Percentiles rank a stretch among this genome's conserved stretches.
phyloP scores from a whole-genome alignment of 2,113 vertebrate species.

The Nothocercus nigrocapillus region DNA sequence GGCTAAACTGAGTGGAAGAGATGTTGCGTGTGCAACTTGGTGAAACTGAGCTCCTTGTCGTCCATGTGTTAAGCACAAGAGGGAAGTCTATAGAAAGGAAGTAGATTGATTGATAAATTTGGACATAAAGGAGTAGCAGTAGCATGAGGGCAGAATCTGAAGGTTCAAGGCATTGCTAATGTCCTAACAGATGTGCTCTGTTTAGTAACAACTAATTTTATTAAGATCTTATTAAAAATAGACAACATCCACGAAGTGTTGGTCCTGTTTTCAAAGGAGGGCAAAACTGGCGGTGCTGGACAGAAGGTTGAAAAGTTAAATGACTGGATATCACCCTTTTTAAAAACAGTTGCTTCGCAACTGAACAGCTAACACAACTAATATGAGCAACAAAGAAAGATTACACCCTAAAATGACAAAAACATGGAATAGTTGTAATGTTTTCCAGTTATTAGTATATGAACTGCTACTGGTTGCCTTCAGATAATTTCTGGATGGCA shows the following conservation, averaged over 20 bases:
- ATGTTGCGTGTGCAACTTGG: not conserved
- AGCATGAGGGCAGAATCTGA: not conserved
- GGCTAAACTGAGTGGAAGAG: not conserved
- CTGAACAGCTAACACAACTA: not conserved
- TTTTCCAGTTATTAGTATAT: not conserved
- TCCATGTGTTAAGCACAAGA: not conserved
- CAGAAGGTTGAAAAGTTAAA: not conserved
- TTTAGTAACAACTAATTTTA: not conserved
- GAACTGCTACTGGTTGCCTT: not conserved
- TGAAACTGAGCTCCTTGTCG: not conserved
- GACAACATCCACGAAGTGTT: not conserved
- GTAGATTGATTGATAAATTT: not conserved
- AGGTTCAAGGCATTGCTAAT: not conserved
- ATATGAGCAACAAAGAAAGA: not conserved
- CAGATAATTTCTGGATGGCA: not conserved
- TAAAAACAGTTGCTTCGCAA: not conserved
- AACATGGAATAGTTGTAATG: not conserved
- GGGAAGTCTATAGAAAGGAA: not conserved
- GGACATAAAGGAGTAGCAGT: not conserved
- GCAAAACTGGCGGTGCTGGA: not conserved
- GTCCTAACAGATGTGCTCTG: not conserved
- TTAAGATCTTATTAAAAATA: rapidly evolving
- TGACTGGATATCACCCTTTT: not conserved
- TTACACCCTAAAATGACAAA: not conserved
- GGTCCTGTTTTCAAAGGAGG: not conserved